Base-by-base conservation (phyloP, 1,140 invertebrate genomes). In the Nixonia krombeini region DNA sequence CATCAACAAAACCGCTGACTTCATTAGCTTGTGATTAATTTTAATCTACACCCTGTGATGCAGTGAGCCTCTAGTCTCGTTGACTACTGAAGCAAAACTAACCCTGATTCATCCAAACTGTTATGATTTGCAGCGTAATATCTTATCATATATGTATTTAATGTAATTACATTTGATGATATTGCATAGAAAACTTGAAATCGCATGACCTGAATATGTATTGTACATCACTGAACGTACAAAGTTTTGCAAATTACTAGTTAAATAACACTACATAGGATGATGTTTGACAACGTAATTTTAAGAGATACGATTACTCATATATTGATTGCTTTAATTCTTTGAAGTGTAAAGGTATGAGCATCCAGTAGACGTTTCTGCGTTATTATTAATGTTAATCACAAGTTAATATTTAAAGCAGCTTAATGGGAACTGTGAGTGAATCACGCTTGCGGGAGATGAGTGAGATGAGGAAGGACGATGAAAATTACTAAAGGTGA, bases 341-440 rank as follows among this genome's bases (percentile, higher is more conserved):
- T 51, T 51, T 42, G 46, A 4, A 59, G 9, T 33, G 23, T 26
- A 25, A 7, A 29, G 18, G 13, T 44, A 63, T 64, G 40, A 53
- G 47, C 21, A 62, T 56, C 58, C 40, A 38, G 31, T 44, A 37
- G 40, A 58, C 59, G 59, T 63, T 64, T 67, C 64, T 49, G 25
- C 35, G 51, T 29, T 61, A 67, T 72, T 72, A 67, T 67, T 67
- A 72, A 72, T 35, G 64, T 61, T 67, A 72, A 72, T 62, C 64
- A 46, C 40, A 13, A 64, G 21, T 70, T 45, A 71, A 71, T 71
- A 71, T 46, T 71, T 67, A 25, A 71, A 58, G 50, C 50, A 46
- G 63, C 58, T 71, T 71, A 71, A 71, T 71, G 57, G 58, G 63
- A 58, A 58, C 50, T 69, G 44, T 21, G 53, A 49, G 53, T 58